These are phyloP conservation scores for Carassius carassius DNA, from an alignment of 2,113 vertebrate species.

Conservation along the genomic window DNA sequence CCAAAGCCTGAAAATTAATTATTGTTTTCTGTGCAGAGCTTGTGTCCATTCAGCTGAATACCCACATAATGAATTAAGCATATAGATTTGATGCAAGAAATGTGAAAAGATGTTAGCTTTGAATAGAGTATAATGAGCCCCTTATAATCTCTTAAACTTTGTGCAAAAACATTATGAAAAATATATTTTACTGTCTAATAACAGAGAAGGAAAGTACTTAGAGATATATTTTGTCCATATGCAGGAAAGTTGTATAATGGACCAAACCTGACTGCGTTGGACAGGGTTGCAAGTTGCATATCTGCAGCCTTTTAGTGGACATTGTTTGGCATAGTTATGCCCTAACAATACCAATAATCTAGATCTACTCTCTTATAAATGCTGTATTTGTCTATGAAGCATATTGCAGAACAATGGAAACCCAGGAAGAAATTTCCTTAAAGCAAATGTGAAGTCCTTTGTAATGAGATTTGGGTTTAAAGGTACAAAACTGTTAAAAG, in stretches of 20 bases:
- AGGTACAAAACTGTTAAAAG: slow-evolving; percentile 17
- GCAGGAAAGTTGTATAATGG: slow-evolving; percentile 32
- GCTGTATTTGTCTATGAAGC: not conserved
- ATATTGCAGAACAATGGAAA: slow-evolving; percentile 30
- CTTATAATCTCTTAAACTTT: slow-evolving; percentile 28
- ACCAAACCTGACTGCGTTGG: slow-evolving; percentile 25
- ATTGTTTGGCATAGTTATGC: not conserved
- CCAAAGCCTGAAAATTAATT: slow-evolving; percentile 39
- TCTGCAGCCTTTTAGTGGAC: slow-evolving; percentile 24
- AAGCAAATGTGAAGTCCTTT: slow-evolving; percentile 17
- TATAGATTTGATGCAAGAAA: too few relatives aligned
- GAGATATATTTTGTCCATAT: slow-evolving; percentile 29
- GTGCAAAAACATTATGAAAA: slow-evolving; percentile 36
- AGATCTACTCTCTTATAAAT: slow-evolving; percentile 26
- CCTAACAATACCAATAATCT: slow-evolving; percentile 39
- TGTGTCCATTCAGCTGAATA: not conserved
- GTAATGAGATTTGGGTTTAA: not conserved
- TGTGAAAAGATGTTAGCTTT: not conserved
- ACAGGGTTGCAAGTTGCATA: slow-evolving; percentile 32
- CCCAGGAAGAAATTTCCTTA: slow-evolving; percentile 37
- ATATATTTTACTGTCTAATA: slow-evolving; percentile 43
- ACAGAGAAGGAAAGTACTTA: slow-evolving; percentile 41
- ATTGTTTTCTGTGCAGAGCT: slow-evolving; percentile 32
- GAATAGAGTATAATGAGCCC: slow-evolving; percentile 15
- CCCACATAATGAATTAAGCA: not conserved